Conservation (phyloP, 2,113 vertebrate genomes). For the Syngnathus typhle region DNA sequence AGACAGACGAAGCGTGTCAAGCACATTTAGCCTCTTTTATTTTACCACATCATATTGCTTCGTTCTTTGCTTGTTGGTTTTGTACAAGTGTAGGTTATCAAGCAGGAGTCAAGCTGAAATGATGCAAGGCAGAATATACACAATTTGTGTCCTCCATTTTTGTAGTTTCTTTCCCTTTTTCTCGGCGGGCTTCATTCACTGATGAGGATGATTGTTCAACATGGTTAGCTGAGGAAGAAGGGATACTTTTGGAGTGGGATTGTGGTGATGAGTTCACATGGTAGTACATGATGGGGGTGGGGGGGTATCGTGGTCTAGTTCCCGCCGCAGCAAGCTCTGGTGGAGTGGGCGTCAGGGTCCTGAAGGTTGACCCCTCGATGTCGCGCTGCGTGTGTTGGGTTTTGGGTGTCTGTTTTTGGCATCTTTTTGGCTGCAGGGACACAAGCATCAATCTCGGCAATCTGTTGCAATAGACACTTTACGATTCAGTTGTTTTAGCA, state of each 20-base stretch:
- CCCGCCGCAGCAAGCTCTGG: conserved; percentile 73
- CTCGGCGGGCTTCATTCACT: conserved; percentile 16
- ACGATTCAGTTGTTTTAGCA: too few relatives aligned
- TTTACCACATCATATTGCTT: conserved; percentile 7
- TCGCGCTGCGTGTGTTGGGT: conserved; percentile 75
- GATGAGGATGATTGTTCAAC: neutral
- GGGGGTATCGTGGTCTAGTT: conserved; percentile 64
- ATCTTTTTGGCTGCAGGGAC: conserved; percentile 75
- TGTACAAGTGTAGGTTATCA: conserved; percentile 34
- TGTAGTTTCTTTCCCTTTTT: conserved; percentile 13
- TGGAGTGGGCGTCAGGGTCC: conserved; percentile 73
- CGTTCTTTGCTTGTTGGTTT: neutral
- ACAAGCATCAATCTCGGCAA: neutral
- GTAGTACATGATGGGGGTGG: too few relatives aligned
- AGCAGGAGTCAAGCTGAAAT: conserved; percentile 32
- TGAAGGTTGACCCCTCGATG: conserved; percentile 78
- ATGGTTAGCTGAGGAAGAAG: conserved; percentile 24
- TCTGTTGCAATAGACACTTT: too few relatives aligned
- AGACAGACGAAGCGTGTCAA: neutral
- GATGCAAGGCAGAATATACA: conserved; percentile 39
- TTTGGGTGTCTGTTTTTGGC: conserved; percentile 81
- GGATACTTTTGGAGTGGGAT: conserved; percentile 25
- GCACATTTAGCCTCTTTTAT: conserved; percentile 2
- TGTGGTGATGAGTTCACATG: conserved; percentile 3
- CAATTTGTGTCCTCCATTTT: conserved; percentile 38